Conservation (phyloP, 2,888 invertebrate species). For the Epicampocera succincta region DNA sequence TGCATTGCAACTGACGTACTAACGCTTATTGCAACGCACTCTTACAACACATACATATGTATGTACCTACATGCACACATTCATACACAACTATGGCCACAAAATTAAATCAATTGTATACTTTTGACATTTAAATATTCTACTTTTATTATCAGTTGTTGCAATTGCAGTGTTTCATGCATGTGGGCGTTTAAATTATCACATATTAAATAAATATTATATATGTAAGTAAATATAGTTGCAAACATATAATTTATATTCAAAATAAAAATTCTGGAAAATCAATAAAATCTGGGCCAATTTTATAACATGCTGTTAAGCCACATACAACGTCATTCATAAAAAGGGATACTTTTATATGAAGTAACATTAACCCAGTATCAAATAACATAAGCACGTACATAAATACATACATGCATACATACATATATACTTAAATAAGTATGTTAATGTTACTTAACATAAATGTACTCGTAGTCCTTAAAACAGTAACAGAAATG, state of each 20-base stretch:
- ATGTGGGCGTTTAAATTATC: constrained; percentile 61
- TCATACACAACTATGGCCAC: neutral
- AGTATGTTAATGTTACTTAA: constrained; percentile 41
- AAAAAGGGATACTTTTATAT: neutral
- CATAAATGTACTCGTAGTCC: constrained; percentile 8
- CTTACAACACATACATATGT: neutral
- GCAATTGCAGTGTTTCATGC: constrained; percentile 7
- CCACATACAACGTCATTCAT: neutral
- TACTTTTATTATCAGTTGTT: constrained; percentile 8
- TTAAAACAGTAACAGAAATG: constrained; percentile 56
- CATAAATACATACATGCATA: too few relatives aligned
- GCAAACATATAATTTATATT: constrained; percentile 38
- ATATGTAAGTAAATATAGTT: neutral
- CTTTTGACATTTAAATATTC: constrained; percentile 59
- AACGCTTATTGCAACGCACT: too few relatives aligned
- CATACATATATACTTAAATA: too few relatives aligned
- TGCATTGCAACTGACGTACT: neutral
- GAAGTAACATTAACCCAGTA: constrained; percentile 42
- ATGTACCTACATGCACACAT: neutral
- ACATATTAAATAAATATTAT: constrained; percentile 12
- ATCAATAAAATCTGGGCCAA: constrained; percentile 81
- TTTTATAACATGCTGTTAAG: constrained; percentile 53
- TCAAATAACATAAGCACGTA: constrained; percentile 22
- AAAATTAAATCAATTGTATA: constrained; percentile 15
- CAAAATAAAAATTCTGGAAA: constrained; percentile 70